phyloP scores from a whole-genome alignment of 2,888 invertebrate genomes.

The Drosophila niveifrons region DNA sequence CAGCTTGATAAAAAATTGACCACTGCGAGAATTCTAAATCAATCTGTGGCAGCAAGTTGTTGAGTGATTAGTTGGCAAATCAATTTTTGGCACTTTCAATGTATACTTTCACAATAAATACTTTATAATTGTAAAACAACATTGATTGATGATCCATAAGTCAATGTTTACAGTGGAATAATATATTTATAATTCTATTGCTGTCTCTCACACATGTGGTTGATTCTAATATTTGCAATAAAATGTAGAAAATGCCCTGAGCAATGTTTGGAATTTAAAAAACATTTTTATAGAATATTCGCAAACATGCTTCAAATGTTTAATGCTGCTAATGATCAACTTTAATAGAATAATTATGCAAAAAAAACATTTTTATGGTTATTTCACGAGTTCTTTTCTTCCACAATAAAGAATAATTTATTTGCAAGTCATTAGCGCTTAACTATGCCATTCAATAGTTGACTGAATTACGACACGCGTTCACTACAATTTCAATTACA shows the following conservation, averaged over 20 bases:
- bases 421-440: constrained; percentile 1
- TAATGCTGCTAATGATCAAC: background rate
- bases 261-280: background rate
- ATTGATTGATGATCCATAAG: background rate
- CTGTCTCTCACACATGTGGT: background rate
- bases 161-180: background rate
- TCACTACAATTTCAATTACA: constrained; percentile 19
- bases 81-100: background rate
- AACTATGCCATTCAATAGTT: constrained; percentile 3
- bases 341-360: too few species aligned
- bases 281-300: background rate
- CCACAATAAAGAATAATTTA: background rate
- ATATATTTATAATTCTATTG: background rate
- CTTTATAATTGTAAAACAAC: background rate
- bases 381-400: background rate
- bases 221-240: too few species aligned
- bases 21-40: constrained; percentile 31
- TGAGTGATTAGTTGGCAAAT: constrained; percentile 11
- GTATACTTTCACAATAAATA: background rate
- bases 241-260: background rate
- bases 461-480: constrained; percentile 24
- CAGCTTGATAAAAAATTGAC: constrained; percentile 31
- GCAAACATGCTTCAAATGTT: background rate
- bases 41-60: constrained; percentile 26
- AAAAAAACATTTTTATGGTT: background rate